Evolutionary conservation across 2,113 vertebrate species (phyloP).

Genomic region (Dipodomys stephensi): DNA sequence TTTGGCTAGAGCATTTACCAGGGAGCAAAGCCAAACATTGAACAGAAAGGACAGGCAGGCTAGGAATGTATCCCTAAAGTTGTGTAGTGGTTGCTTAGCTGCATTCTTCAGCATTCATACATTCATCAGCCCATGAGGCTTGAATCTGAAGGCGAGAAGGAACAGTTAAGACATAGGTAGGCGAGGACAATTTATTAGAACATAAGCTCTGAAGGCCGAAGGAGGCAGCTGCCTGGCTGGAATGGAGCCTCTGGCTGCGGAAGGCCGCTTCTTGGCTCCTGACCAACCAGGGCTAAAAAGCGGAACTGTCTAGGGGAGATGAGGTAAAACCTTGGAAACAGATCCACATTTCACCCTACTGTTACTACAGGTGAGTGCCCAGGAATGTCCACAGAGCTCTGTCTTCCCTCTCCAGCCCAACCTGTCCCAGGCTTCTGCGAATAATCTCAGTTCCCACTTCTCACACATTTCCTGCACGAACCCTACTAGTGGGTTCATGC

Average conservation of each 20-base stretch:
- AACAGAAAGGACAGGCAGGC: background rate
- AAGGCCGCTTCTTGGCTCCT: constrained; percentile 22
- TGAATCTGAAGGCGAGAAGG: background rate
- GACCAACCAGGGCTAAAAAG: background rate
- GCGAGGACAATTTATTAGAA: background rate
- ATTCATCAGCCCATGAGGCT: background rate
- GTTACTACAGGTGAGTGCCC: background rate
- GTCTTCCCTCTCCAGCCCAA: background rate
- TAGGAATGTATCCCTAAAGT: background rate
- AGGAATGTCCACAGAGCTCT: background rate
- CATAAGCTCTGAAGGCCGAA: background rate
- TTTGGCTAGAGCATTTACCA: constrained; percentile 27
- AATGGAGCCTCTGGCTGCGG: background rate
- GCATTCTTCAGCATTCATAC: background rate
- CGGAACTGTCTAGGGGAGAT: background rate
- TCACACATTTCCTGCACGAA: background rate
- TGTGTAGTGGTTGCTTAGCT: background rate
- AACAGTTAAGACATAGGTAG: background rate
- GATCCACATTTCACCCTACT: background rate
- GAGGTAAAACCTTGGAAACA: background rate
- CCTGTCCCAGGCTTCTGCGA: background rate
- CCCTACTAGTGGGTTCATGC: background rate
- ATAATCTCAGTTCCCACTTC: background rate
- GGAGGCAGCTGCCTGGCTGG: background rate
- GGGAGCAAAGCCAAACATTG: constrained; percentile 10